Percentiles rank a stretch among this genome's conserved stretches.
Conservation (phyloP, 92 coral and sea anemone genomes). For the Parazoanthus darwini region DNA sequence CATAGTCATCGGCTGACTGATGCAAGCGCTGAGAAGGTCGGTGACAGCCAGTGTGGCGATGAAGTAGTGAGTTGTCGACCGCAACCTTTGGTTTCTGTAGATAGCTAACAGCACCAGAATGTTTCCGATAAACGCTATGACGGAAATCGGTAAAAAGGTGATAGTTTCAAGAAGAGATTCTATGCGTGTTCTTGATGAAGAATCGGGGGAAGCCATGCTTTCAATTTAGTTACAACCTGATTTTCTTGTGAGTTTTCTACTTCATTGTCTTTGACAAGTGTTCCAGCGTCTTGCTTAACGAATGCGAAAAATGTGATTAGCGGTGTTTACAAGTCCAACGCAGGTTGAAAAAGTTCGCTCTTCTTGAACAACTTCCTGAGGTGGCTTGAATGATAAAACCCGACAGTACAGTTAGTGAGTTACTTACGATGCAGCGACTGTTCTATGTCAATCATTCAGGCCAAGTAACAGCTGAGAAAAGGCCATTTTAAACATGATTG, state of each 20-base stretch:
- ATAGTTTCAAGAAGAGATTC: not conserved
- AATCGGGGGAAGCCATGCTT: not conserved
- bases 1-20: conserved; percentile 17
- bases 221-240: not conserved
- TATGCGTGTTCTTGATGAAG: not conserved
- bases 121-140: conserved; percentile 14
- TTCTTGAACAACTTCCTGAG: not conserved
- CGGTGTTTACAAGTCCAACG: not conserved
- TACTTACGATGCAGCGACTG: not conserved
- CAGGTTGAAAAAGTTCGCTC: not conserved
- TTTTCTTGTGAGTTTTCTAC: not conserved
- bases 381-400: not conserved
- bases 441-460: not conserved
- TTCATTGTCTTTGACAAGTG: not conserved
- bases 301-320: not conserved
- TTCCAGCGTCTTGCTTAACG: not conserved
- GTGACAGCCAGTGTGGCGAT: conserved; percentile 21
- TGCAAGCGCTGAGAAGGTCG: conserved; percentile 27
- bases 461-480: not conserved
- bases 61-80: conserved; percentile 31
- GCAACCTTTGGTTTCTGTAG: conserved; percentile 30
- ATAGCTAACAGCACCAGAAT: conserved; percentile 25
- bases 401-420: not conserved
- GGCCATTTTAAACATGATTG: not conserved
- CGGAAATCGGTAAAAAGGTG: conserved; percentile 1